Conservation (phyloP, 1,140 invertebrate genomes). For the Tenebrio molitor region DNA sequence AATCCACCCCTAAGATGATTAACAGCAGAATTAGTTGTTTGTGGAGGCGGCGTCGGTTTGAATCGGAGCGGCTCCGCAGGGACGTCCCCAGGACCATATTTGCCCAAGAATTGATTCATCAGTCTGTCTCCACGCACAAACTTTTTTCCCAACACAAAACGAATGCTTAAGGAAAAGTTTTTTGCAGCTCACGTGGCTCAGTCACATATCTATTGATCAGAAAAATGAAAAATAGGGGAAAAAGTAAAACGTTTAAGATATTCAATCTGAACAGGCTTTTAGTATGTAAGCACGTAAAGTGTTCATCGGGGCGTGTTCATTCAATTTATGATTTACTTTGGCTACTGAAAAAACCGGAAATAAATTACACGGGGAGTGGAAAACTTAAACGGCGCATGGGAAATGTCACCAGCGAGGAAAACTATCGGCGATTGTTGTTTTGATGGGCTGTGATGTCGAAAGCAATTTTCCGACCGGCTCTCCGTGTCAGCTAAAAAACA, state of each 20-base stretch:
- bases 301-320: constrained; percentile 34
- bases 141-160: not conserved
- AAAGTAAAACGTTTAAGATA: constrained; percentile 35
- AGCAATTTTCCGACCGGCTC: too few relatives aligned
- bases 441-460: too few relatives aligned
- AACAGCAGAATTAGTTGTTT: constrained; percentile 17
- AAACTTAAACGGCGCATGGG: constrained; percentile 1
- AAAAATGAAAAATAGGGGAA: constrained; percentile 26
- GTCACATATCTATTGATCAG: constrained; percentile 29
- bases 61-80: too few relatives aligned
- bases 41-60: not conserved
- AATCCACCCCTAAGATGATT: constrained; percentile 35
- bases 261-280: constrained; percentile 37
- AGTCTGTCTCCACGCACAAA: constrained; percentile 6
- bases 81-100: not conserved
- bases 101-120: constrained; percentile 8
- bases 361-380: constrained; percentile 17
- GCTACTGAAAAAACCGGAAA: constrained; percentile 10
- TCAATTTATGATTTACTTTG: constrained; percentile 33
- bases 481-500: too few relatives aligned
- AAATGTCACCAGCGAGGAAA: too few relatives aligned
- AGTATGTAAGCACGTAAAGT: constrained; percentile 37
- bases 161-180: constrained; percentile 2
- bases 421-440: too few relatives aligned
- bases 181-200: not conserved